These are phyloP conservation scores for Ambastaia sidthimunki DNA, from an alignment of 2,797 vertebrate species.

Conservation along the genomic window DNA sequence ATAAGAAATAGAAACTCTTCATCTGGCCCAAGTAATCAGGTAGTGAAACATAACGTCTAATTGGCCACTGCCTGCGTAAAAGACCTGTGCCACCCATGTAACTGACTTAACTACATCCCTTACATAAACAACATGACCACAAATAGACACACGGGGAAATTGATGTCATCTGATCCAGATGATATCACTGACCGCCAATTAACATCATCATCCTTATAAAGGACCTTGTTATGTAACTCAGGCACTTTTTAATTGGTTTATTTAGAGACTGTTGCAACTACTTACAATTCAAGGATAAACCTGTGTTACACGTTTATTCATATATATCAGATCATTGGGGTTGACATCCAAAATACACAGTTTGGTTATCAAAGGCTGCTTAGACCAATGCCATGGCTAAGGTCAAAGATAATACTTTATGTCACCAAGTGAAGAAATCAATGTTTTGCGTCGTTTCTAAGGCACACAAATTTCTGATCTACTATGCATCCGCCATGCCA, in stretches of 20 bases:
- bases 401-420: not conserved
- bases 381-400: not conserved
- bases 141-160: conserved; percentile 41
- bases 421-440: not conserved
- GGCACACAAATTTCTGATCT: not conserved
- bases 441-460: conserved; percentile 4
- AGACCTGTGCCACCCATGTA: conserved; percentile 36
- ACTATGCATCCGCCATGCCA: not conserved
- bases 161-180: conserved; percentile 35
- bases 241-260: not conserved
- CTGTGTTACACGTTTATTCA: not conserved
- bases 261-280: too few species aligned
- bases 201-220: conserved; percentile 19
- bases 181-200: conserved; percentile 43
- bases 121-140: conserved; percentile 50
- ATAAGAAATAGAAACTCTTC: not conserved
- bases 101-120: conserved; percentile 40
- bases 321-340: not conserved
- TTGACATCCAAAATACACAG: not conserved
- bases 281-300: too few species aligned
- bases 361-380: not conserved
- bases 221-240: not conserved
- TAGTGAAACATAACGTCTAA: conserved; percentile 21
- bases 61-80: conserved; percentile 28
- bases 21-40: not conserved